phyloP scores from a whole-genome alignment of 2,888 invertebrate species.

The Cyrtodaria siliqua region DNA sequence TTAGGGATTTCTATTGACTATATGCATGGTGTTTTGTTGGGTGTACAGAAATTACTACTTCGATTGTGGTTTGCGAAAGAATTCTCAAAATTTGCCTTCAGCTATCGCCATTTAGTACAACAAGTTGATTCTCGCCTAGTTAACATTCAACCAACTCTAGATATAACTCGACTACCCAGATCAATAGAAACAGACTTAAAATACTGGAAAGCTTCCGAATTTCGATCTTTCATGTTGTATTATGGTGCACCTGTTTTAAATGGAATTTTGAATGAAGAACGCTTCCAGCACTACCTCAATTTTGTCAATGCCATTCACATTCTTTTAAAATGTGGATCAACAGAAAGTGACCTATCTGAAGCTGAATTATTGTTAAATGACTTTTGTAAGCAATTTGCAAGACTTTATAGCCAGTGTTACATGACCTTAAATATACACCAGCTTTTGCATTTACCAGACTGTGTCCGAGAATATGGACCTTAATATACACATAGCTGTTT shows the following conservation, averaged over 20 bases:
- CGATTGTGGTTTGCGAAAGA: conserved; percentile 43
- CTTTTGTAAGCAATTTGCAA: conserved; percentile 15
- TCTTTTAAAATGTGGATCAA: conserved; percentile 15
- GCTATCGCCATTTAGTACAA: neutral
- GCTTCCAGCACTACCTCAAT: conserved; percentile 30
- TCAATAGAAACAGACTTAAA: conserved; percentile 29
- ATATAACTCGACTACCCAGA: conserved; percentile 35
- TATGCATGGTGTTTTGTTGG: conserved; percentile 48
- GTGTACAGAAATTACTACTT: conserved; percentile 37
- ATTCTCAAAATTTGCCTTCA: conserved; percentile 19
- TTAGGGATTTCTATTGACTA: conserved; percentile 19
- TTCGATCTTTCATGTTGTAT: conserved; percentile 27
- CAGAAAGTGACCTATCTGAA: conserved; percentile 8
- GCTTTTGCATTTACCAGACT: conserved; percentile 45
- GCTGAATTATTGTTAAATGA: conserved; percentile 18
- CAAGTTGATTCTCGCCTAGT: conserved; percentile 20
- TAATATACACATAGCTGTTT: conserved; percentile 48
- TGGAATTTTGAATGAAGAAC: conserved; percentile 14
- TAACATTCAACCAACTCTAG: conserved; percentile 22
- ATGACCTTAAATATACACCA: conserved; percentile 60
- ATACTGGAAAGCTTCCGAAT: conserved; percentile 49
- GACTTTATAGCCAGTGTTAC: conserved; percentile 18
- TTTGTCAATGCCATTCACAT: conserved; percentile 31
- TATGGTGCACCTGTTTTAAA: conserved; percentile 21
- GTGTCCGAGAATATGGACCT: conserved; percentile 48